Base-by-base conservation (phyloP, 2,113 vertebrate species). In the Fulmarus glacialis region DNA sequence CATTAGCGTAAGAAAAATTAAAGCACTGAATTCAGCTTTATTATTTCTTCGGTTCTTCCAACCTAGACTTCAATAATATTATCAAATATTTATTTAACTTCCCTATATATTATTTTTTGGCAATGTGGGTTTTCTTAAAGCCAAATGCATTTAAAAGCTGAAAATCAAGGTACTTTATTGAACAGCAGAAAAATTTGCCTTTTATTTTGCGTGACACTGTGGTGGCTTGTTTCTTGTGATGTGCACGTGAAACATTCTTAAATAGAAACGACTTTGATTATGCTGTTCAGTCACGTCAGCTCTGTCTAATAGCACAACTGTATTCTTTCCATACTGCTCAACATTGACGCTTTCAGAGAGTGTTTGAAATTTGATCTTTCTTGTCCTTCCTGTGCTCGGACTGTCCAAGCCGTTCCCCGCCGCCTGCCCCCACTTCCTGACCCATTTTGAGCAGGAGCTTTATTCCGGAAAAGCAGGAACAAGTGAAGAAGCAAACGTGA, bases 361-460 rank as follows among this genome's bases (percentile, higher is more conserved):
- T 26, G 66, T n/a, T 85, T 88, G 93, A 94, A 94, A 97, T 58
- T 15, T 70, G 96, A 96, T 91, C 42, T 77, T 80, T 10, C 62
- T 55, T 29, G 15, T 67, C 73, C 58, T 96, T 96, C 89, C 78
- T 66, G 70, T 82, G 77, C 89, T 82, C 3, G 6, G 42, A 4
- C 47, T 3, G 36, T 42, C 87, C 19, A 8, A 88, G 87, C 59
- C 4, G 1, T 85, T 93, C 82, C 89, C 62, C 4, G 8, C 81
- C 12, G 36, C 93, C 91, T 94, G 55, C 84, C 91, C 83, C 77
- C 68, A 3, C 81, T 95, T 96, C 84, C 91, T 90, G 40, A 62
- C 67, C 87, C 4, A 0, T 50, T 66, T 43, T 11, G 70, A 73
- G 93, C 87, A 85, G 91, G 70, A 95, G n/a, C 58, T 93, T 91